Evolutionary conservation across 2,888 invertebrate genomes (phyloP).

Genomic region (Acrobasis repandana): DNA sequence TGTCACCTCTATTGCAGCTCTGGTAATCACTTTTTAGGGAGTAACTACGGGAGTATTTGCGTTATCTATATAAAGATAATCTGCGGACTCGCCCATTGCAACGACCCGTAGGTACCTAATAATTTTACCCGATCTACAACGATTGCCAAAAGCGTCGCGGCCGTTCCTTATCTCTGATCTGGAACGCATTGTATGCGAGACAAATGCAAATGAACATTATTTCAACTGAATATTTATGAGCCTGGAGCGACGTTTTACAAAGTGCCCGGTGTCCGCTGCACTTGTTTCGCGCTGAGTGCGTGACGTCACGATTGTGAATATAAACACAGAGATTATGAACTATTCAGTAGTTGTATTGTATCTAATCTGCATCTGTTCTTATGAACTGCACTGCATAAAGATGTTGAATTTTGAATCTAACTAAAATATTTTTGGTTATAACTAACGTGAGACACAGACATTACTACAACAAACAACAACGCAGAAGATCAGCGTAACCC

Average conservation of each 20-base stretch:
- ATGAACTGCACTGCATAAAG: neutral
- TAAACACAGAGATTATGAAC: slow-evolving; percentile 14
- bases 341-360: slow-evolving; percentile 3
- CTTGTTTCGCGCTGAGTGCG: slow-evolving; percentile 53
- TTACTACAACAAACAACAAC: no score
- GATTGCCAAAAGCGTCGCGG: slow-evolving; percentile 13
- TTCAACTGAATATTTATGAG: slow-evolving; percentile 35
- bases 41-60: neutral
- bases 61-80: neutral
- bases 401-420: no score
- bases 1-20: neutral
- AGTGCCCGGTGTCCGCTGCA: slow-evolving; percentile 51
- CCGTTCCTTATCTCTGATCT: slow-evolving; percentile 5
- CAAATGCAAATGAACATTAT: slow-evolving; percentile 13
- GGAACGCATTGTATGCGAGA: slow-evolving; percentile 17
- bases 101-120: neutral
- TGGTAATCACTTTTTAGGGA: neutral
- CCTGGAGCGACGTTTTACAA: slow-evolving; percentile 60
- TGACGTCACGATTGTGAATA: slow-evolving; percentile 60
- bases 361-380: neutral
- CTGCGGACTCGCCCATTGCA: neutral
- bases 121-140: slow-evolving; percentile 15
- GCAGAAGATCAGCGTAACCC: no score
- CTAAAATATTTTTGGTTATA: no score
- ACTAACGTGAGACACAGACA: no score